Evolutionary conservation across 2,113 vertebrate genomes (phyloP).

Genomic region (Oxygymnocypris stewartii): DNA sequence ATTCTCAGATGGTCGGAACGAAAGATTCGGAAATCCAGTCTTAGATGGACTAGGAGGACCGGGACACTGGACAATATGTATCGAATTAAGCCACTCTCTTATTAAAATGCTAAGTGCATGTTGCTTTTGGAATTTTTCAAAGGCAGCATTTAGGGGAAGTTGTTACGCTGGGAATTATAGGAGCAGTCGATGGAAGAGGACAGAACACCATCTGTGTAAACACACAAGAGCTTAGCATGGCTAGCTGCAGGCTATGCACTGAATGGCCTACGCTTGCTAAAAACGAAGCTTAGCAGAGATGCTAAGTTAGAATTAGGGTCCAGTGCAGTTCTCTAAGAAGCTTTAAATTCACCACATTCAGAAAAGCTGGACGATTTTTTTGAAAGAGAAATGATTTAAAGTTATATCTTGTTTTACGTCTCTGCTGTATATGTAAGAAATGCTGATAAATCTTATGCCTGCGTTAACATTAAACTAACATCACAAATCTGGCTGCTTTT

Average conservation of each 20-base stretch:
- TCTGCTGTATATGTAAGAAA: background rate
- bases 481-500: background rate
- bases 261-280: conserved; percentile 4
- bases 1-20: conserved; percentile 66
- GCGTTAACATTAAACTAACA: background rate
- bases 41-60: conserved; percentile 72
- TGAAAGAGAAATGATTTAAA: no score
- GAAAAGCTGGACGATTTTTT: no score
- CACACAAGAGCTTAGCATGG: conserved; percentile 57
- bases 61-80: conserved; percentile 68
- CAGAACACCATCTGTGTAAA: conserved; percentile 74
- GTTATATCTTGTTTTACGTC: background rate
- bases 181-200: conserved; percentile 69
- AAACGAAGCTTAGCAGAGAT: conserved; percentile 4
- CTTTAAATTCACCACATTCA: background rate
- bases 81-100: conserved; percentile 64
- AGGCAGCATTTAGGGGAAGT: conserved; percentile 73
- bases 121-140: conserved; percentile 74
- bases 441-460: background rate
- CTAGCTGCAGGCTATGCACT: conserved; percentile 58
- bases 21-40: conserved; percentile 73
- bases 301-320: background rate
- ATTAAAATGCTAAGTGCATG: conserved; percentile 76
- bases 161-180: conserved; percentile 73
- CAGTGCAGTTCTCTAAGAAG: background rate